Evolutionary conservation across 2,888 invertebrate genomes (phyloP).

Genomic region (Carcina quercana): DNA sequence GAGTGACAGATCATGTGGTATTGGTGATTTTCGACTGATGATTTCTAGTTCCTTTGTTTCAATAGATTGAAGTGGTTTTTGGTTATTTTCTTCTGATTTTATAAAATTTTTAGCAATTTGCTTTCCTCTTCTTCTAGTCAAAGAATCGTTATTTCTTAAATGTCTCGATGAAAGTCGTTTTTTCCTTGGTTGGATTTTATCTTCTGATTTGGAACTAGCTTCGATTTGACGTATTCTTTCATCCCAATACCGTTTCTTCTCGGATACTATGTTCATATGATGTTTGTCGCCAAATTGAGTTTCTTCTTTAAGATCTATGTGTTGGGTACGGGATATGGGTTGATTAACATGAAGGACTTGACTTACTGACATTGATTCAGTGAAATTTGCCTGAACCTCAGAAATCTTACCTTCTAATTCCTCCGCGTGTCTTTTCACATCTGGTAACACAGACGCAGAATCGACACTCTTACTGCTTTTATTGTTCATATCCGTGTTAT

Average conservation of each 20-base stretch:
- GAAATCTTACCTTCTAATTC: slow-evolving; percentile 64
- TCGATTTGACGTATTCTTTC: slow-evolving; percentile 61
- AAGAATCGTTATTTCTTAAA: slow-evolving; percentile 53
- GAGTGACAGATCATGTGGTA: slow-evolving; percentile 5
- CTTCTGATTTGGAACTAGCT: slow-evolving; percentile 51
- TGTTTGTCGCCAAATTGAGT: slow-evolving; percentile 41
- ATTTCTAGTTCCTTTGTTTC: slow-evolving; percentile 19
- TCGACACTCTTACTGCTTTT: slow-evolving; percentile 46
- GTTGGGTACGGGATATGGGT: slow-evolving; percentile 17
- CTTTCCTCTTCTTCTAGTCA: slow-evolving; percentile 58
- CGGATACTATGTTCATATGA: slow-evolving; percentile 52
- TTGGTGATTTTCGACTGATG: slow-evolving; percentile 14
- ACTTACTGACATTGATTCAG: slow-evolving; percentile 72
- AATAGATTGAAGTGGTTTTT: slow-evolving; percentile 17
- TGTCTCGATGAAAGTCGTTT: slow-evolving; percentile 42
- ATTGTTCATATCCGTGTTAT: slow-evolving; percentile 19
- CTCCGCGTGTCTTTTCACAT: slow-evolving; percentile 65
- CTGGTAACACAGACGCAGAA: slow-evolving; percentile 67
- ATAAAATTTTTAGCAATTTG: slow-evolving; percentile 55
- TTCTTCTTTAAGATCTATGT: slow-evolving; percentile 28
- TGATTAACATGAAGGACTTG: slow-evolving; percentile 46
- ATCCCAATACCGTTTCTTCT: slow-evolving; percentile 69
- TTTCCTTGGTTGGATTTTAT: slow-evolving; percentile 40
- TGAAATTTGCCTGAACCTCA: slow-evolving; percentile 69
- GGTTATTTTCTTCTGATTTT: slow-evolving; percentile 31